Conservation (phyloP, 2,797 vertebrate genomes). For the Miichthys miiuy region DNA sequence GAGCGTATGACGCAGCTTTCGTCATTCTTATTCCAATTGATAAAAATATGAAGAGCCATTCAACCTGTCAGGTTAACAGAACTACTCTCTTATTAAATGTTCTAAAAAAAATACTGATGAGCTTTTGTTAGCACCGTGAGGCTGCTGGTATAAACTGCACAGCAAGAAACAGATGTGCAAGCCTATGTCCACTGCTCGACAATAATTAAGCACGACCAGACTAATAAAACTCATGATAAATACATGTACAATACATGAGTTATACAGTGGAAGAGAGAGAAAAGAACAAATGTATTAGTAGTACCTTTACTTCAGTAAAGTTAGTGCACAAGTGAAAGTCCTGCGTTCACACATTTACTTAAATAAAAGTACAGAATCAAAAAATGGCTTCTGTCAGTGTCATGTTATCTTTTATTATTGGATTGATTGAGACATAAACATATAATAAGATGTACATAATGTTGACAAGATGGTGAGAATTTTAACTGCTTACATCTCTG, state of each 20-base stretch:
- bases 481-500: not conserved
- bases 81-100: too few species aligned
- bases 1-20: slow-evolving; percentile 63
- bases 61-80: not conserved
- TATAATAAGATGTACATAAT: not conserved
- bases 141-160: not conserved
- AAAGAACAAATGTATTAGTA: not conserved
- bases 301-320: not conserved
- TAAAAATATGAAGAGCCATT: slow-evolving; percentile 42
- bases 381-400: not conserved
- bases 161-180: not conserved
- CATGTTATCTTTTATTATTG: too few species aligned
- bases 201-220: slow-evolving; percentile 14
- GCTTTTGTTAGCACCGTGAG: not conserved
- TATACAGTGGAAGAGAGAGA: not conserved
- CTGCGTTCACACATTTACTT: not conserved
- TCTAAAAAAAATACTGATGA: not conserved
- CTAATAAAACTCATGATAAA: slow-evolving; percentile 2
- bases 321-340: not conserved
- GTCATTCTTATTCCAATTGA: slow-evolving; percentile 50
- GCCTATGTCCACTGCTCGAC: not conserved
- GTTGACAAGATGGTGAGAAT: not conserved
- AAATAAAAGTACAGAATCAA: not conserved
- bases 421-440: not conserved
- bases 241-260: slow-evolving; percentile 18